These are phyloP conservation scores for Mesorhabditis spiculigera DNA, from an alignment of 2,888 invertebrate genomes.

Conservation along the genomic window DNA sequence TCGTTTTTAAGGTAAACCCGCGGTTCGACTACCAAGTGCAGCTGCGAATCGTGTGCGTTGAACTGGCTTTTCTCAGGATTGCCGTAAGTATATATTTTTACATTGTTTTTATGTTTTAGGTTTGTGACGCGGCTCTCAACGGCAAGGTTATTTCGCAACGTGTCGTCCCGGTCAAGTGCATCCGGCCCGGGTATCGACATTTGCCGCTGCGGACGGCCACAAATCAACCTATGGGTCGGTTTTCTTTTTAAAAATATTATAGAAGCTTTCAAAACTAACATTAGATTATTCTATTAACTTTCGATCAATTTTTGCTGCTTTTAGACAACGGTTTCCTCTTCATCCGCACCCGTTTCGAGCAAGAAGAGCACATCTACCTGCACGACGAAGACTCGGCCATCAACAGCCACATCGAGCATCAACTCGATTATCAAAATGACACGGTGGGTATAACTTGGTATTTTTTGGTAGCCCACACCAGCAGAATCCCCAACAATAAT, in stretches of 20 bases:
- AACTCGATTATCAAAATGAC: constrained; percentile 40
- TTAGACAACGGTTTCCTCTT: constrained; percentile 5
- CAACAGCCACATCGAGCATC: constrained; percentile 32
- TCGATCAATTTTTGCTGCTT: neutral
- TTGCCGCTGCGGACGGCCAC: constrained; percentile 77
- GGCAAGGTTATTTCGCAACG: constrained; percentile 82
- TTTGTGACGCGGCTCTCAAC: constrained; percentile 65
- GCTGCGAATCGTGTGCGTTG: constrained; percentile 69
- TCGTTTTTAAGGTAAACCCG: too few relatives aligned
- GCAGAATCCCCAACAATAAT: too few relatives aligned
- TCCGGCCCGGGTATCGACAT: constrained; percentile 83
- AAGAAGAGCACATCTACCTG: constrained; percentile 66
- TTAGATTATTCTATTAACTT: neutral
- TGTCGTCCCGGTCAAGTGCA: constrained; percentile 78
- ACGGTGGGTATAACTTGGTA: constrained; percentile 15
- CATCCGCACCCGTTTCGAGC: constrained; percentile 71
- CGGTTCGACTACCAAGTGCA: too few relatives aligned
- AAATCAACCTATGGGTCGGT: constrained; percentile 71
- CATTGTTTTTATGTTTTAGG: neutral
- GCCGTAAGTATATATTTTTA: constrained; percentile 23
- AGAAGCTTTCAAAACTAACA: neutral
- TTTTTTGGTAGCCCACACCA: too few relatives aligned
- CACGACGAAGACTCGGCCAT: constrained; percentile 51
- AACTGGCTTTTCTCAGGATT: constrained; percentile 77
- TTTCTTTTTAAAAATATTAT: neutral